phyloP scores from a whole-genome alignment of 2,113 vertebrate genomes.

The Astur gentilis region DNA sequence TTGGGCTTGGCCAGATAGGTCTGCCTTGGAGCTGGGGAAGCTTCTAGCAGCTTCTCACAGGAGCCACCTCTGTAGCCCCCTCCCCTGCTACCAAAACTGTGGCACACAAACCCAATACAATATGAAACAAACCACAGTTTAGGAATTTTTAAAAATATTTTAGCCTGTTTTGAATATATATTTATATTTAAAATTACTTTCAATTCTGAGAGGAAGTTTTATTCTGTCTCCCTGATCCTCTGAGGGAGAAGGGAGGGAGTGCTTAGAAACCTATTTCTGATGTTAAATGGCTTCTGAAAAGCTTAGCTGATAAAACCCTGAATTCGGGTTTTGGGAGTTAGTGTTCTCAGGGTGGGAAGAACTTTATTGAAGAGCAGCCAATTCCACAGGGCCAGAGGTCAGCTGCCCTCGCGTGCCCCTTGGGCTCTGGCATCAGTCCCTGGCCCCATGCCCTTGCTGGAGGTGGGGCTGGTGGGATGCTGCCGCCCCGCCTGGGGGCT shows the following conservation, averaged over 20 bases:
- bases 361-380: not conserved
- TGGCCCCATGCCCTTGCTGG: not conserved
- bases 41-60: no score
- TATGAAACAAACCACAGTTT: not conserved
- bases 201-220: not conserved
- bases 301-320: not conserved
- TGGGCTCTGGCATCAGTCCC: accelerated
- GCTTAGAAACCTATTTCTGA: not conserved
- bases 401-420: not conserved
- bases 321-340: not conserved
- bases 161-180: not conserved
- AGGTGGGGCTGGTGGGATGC: not conserved
- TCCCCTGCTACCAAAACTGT: no score
- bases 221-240: not conserved
- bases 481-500: not conserved
- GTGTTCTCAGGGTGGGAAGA: not conserved
- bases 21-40: no score
- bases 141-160: not conserved
- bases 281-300: not conserved
- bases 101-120: no score
- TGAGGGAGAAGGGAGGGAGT: not conserved
- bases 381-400: not conserved
- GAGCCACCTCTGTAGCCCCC: no score
- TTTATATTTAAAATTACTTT: not conserved
- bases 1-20: no score